phyloP scores from a whole-genome alignment of 2,797 vertebrate species.

The Pangasius larnaudii region DNA sequence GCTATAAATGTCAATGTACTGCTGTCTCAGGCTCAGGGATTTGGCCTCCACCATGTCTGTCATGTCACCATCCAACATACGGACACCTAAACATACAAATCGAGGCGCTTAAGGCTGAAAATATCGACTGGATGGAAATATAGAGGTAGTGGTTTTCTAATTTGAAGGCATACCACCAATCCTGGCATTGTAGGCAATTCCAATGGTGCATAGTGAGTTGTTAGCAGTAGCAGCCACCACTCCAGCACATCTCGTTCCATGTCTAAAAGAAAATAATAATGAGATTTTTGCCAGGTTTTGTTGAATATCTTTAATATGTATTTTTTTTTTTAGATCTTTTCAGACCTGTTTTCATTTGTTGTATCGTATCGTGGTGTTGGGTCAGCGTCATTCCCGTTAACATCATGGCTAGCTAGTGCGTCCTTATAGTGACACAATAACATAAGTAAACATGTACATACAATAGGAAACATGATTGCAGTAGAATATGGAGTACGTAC shows the following conservation, averaged over 20 bases:
- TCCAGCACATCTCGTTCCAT: constrained; percentile 94
- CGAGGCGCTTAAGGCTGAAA: not conserved
- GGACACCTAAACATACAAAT: constrained; percentile 77
- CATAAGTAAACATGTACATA: constrained; percentile 26
- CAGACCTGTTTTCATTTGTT: constrained; percentile 86
- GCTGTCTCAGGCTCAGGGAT: constrained; percentile 87
- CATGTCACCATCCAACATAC: constrained; percentile 94
- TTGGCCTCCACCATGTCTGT: constrained; percentile 94
- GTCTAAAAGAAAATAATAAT: constrained; percentile 76
- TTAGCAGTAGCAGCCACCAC: constrained; percentile 91
- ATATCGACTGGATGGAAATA: not conserved
- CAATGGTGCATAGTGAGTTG: constrained; percentile 90
- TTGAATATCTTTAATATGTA: not conserved
- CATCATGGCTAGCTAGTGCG: constrained; percentile 89
- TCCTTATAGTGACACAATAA: constrained; percentile 78
- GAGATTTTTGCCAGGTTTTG: not conserved
- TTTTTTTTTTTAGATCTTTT: not conserved
- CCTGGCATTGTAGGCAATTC: constrained; percentile 89
- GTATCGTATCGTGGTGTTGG: constrained; percentile 86
- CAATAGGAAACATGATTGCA: constrained; percentile 35
- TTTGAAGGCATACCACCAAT: constrained; percentile 86
- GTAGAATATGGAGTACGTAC: constrained; percentile 77
- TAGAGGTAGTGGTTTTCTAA: not conserved
- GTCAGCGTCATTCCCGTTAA: constrained; percentile 88
- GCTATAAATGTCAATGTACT: constrained; percentile 92